These are phyloP conservation scores for Pipistrellus nathusii DNA, from an alignment of 2,797 vertebrate genomes.

Conservation along the genomic window DNA sequence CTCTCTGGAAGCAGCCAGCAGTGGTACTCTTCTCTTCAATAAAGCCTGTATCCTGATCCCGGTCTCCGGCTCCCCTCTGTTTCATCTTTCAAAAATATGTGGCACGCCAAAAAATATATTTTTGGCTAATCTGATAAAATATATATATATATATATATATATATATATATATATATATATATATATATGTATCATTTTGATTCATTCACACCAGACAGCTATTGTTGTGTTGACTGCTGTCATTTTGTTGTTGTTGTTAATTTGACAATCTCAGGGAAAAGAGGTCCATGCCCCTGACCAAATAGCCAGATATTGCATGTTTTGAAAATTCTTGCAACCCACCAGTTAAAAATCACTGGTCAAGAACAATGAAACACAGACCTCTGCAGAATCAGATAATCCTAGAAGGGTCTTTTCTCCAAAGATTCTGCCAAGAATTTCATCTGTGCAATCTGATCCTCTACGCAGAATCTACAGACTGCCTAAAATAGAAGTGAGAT, in stretches of 20 bases:
- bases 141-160: neutral
- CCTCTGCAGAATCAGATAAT: neutral
- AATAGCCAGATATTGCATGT: neutral
- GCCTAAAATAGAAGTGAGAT: neutral
- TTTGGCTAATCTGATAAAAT: neutral
- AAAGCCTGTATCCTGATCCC: too few species aligned
- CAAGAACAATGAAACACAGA: neutral
- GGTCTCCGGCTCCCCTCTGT: too few species aligned
- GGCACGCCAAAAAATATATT: neutral
- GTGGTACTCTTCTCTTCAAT: too few species aligned
- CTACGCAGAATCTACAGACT: neutral
- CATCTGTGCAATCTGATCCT: neutral
- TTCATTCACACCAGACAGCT: neutral
- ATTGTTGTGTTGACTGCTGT: neutral
- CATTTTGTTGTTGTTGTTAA: neutral
- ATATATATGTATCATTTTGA: neutral
- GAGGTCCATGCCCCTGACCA: neutral
- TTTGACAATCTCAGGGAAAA: neutral
- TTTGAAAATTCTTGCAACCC: neutral
- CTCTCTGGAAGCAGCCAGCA: too few species aligned
- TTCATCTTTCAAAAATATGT: neutral
- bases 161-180: too few species aligned
- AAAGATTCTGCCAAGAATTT: conserved; percentile 41
- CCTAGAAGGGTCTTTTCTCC: neutral
- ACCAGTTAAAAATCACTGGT: neutral